Evolutionary conservation across 2,888 invertebrate genomes (phyloP).

Genomic region (Polyploca ridens): DNA sequence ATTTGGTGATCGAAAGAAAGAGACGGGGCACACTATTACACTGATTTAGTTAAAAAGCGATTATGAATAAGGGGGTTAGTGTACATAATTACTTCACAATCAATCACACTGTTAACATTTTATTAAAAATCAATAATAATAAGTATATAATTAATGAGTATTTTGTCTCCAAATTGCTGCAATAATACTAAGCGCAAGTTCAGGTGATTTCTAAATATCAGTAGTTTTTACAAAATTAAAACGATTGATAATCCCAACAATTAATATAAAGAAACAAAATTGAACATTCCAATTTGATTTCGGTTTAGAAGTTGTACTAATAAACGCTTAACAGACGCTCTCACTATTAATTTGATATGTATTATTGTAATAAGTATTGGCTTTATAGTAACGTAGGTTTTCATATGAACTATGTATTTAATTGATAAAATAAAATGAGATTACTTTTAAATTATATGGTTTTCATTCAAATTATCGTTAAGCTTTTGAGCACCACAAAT

Average conservation of each 20-base stretch:
- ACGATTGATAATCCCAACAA: no score
- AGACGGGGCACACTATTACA: no score
- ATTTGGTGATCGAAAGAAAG: no score
- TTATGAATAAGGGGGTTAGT: no score
- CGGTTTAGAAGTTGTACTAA: slow-evolving; percentile 12
- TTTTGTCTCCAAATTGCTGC: no score
- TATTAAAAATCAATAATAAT: no score
- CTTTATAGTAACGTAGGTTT: neutral
- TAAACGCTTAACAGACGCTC: slow-evolving; percentile 6
- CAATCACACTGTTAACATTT: no score
- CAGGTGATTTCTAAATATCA: neutral
- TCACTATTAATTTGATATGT: slow-evolving; percentile 15
- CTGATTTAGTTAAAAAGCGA: no score
- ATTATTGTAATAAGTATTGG: neutral
- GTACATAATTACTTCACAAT: no score
- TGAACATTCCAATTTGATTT: slow-evolving; percentile 35
- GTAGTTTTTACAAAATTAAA: neutral
- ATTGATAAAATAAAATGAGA: neutral
- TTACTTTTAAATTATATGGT: neutral
- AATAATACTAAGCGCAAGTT: no score
- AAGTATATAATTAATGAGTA: no score
- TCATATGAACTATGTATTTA: neutral
- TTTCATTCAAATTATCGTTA: neutral
- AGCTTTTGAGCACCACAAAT: neutral
- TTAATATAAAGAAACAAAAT: slow-evolving; percentile 4